Evolutionary conservation across 2,113 vertebrate genomes (phyloP).

Genomic region (Struthidea cinerea): DNA sequence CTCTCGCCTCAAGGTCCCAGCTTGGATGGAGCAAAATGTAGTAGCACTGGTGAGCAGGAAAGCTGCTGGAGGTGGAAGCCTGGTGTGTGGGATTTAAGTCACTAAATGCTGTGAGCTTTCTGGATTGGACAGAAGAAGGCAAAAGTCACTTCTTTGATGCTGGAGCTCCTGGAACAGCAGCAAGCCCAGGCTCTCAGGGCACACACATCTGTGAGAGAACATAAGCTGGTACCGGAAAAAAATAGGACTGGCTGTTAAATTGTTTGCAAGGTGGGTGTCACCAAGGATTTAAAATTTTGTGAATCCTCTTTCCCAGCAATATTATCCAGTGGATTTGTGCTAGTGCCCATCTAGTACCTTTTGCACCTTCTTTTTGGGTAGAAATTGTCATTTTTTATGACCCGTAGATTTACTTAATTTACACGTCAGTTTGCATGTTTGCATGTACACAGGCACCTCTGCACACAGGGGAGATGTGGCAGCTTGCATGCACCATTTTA

Average conservation of each 20-base stretch:
- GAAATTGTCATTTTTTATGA: neutral
- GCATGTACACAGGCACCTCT: neutral
- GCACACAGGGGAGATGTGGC: neutral
- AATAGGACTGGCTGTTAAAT: neutral
- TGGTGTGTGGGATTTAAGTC: neutral
- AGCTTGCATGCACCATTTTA: rapidly evolving
- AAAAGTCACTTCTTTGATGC: neutral
- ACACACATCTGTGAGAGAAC: neutral
- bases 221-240: neutral
- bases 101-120: neutral
- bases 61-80: neutral
- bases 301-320: neutral
- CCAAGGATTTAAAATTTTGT: neutral
- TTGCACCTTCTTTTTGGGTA: neutral
- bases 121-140: neutral
- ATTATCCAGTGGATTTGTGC: neutral
- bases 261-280: neutral
- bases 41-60: rapidly evolving
- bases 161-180: neutral
- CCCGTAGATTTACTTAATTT: neutral
- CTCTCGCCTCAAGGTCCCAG: neutral
- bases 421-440: neutral
- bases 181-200: neutral
- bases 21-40: rapidly evolving
- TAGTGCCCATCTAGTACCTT: neutral